Percentiles rank a stretch among this genome's conserved stretches.
Evolutionary conservation across 2,797 vertebrate species (phyloP).

Genomic region (Eutrigla gurnardus): DNA sequence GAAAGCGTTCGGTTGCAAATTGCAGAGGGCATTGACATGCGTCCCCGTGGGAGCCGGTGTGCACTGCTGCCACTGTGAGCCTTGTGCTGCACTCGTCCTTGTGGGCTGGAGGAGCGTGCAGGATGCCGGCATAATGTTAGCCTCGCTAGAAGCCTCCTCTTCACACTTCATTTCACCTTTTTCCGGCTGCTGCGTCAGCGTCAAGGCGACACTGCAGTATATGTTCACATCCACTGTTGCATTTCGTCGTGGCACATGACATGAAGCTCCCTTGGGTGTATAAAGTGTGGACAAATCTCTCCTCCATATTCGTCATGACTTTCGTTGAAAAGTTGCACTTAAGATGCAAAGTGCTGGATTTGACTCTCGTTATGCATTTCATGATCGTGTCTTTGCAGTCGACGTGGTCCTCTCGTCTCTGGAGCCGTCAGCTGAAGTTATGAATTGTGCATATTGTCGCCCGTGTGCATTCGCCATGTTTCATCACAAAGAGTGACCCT

Average conservation of each 20-base stretch:
- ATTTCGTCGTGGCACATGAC: constrained; percentile 34
- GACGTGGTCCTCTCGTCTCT: background rate
- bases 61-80: constrained; percentile 53
- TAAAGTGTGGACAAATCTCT: constrained; percentile 11
- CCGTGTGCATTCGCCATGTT: constrained; percentile 12
- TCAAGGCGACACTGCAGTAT: background rate
- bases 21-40: constrained; percentile 53
- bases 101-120: constrained; percentile 50
- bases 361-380: background rate
- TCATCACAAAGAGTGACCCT: constrained; percentile 46
- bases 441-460: constrained; percentile 9
- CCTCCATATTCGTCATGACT: background rate
- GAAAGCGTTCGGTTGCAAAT: constrained; percentile 44
- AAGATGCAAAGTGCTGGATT: constrained; percentile 3
- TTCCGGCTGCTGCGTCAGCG: constrained; percentile 52
- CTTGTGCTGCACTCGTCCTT: constrained; percentile 56
- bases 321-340: background rate
- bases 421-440: constrained; percentile 4
- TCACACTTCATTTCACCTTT: constrained; percentile 52
- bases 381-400: background rate
- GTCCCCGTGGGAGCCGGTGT: constrained; percentile 59
- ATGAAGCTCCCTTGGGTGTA: constrained; percentile 12
- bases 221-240: constrained; percentile 19
- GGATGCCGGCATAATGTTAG: constrained; percentile 46
- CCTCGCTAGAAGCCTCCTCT: constrained; percentile 39